These are phyloP conservation scores for Rousettus madagascariensis DNA, from an alignment of 2,797 vertebrate genomes.

Conservation along the genomic window DNA sequence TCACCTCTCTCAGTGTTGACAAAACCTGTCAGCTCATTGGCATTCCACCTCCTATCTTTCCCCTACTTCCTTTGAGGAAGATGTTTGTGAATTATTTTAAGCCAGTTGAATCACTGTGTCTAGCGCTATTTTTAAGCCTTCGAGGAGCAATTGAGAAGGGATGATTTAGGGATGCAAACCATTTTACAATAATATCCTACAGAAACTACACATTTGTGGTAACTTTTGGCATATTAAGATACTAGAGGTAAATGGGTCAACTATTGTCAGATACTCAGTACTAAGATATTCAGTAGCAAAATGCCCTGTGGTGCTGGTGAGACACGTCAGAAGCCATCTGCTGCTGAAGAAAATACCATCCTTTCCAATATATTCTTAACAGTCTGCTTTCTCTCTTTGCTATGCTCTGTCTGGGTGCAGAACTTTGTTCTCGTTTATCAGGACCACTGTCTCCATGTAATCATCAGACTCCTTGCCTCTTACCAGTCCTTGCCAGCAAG, in stretches of 20 bases:
- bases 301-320: background rate
- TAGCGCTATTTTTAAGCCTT: slow-evolving; percentile 67
- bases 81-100: slow-evolving; percentile 75
- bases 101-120: slow-evolving; percentile 58
- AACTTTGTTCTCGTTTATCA: background rate
- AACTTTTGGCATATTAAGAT: background rate
- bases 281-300: background rate
- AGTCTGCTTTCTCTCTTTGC: background rate
- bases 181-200: slow-evolving; percentile 51
- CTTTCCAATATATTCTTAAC: background rate
- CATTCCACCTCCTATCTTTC: slow-evolving; percentile 46
- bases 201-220: slow-evolving; percentile 1
- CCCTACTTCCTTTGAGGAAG: slow-evolving; percentile 62
- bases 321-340: background rate
- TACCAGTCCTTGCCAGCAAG: background rate
- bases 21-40: slow-evolving; percentile 54
- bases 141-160: slow-evolving; percentile 58
- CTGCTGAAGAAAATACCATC: background rate
- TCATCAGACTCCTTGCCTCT: background rate
- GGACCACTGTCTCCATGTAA: background rate
- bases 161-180: slow-evolving; percentile 47
- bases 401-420: background rate
- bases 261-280: background rate
- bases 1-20: slow-evolving; percentile 48
- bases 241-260: background rate